phyloP scores from a whole-genome alignment of 2,113 vertebrate species.

The Embiotoca jacksoni region DNA sequence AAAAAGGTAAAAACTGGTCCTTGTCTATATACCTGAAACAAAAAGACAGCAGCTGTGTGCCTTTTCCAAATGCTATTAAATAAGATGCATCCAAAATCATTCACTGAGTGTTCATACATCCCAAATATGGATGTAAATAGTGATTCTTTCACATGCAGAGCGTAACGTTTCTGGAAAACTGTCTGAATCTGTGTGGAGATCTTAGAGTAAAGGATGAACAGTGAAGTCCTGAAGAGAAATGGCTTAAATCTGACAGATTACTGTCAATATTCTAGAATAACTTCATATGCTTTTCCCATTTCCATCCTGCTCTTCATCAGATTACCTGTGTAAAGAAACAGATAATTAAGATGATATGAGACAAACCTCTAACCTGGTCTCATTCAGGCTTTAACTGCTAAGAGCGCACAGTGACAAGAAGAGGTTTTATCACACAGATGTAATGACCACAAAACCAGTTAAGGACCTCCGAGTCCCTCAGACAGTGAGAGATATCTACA shows the following conservation, averaged over 20 bases:
- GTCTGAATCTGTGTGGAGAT: not conserved
- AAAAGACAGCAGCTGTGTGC: not conserved
- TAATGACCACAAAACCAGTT: not conserved
- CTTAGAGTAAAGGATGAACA: not conserved
- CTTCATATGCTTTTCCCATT: no score
- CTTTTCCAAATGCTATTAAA: conserved; percentile 14
- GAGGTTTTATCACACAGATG: not conserved
- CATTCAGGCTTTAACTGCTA: not conserved
- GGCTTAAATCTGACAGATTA: not conserved
- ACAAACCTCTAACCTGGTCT: not conserved
- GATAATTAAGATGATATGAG: not conserved
- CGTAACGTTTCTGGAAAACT: conserved; percentile 4
- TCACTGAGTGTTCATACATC: not conserved
- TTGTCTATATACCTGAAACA: not conserved
- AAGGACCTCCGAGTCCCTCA: not conserved
- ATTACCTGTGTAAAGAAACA: not conserved
- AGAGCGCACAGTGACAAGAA: not conserved
- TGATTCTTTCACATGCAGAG: not conserved
- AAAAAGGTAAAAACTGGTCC: not conserved
- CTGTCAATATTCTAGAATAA: not conserved
- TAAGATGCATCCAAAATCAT: not conserved
- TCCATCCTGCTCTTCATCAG: no score
- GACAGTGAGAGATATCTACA: not conserved
- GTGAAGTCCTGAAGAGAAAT: not conserved
- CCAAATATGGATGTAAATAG: not conserved